phyloP scores from a whole-genome alignment of 1,140 invertebrate genomes.

The Macrobrachium rosenbergii region DNA sequence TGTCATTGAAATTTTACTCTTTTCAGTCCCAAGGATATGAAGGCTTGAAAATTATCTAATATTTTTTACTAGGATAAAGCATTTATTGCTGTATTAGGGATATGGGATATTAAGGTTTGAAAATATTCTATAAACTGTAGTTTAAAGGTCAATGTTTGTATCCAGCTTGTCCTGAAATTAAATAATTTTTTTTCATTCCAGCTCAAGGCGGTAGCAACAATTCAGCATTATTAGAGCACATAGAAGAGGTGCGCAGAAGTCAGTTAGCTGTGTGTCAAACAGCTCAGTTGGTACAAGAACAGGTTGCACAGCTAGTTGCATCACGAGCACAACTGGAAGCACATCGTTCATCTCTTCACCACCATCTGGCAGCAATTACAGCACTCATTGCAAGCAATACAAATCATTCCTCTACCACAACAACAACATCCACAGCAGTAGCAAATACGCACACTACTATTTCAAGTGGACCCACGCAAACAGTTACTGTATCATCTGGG shows the following conservation, averaged over 20 bases:
- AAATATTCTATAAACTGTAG: no score
- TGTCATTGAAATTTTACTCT: no score
- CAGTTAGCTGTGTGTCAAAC: slow-evolving; percentile 64
- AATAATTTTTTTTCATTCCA: slow-evolving; percentile 16
- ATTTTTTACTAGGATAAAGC: no score
- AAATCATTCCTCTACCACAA: slow-evolving; percentile 27
- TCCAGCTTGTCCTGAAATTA: not conserved
- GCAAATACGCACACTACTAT: slow-evolving; percentile 32
- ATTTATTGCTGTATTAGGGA: no score
- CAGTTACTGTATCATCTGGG: slow-evolving; percentile 24
- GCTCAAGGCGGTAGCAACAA: slow-evolving; percentile 59
- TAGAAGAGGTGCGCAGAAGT: slow-evolving; percentile 59
- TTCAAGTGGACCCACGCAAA: slow-evolving; percentile 7
- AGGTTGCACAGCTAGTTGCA: slow-evolving; percentile 63
- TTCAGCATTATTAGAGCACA: slow-evolving; percentile 52
- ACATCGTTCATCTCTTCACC: slow-evolving; percentile 60
- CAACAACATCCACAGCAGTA: slow-evolving; percentile 1
- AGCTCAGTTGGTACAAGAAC: slow-evolving; percentile 65
- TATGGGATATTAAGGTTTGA: no score
- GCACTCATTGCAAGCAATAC: slow-evolving; percentile 48
- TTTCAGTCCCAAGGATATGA: no score
- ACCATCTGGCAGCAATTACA: slow-evolving; percentile 60
- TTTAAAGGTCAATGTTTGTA: not conserved
- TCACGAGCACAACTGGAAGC: slow-evolving; percentile 61
- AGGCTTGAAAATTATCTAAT: no score